Evolutionary conservation across 1,140 invertebrate genomes (phyloP).

Genomic region (Pseudomyrmex sp.): DNA sequence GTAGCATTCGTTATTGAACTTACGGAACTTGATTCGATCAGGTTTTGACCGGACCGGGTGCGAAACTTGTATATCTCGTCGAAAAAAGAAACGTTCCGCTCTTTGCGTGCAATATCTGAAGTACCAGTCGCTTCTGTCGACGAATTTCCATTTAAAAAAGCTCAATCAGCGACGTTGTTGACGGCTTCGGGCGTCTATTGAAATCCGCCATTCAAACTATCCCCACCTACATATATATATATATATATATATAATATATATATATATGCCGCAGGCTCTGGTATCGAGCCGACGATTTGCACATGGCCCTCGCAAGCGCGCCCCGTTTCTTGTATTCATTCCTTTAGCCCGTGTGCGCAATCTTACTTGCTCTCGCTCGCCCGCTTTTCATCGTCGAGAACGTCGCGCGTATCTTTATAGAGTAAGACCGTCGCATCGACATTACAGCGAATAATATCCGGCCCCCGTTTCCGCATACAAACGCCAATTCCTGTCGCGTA

Average conservation of each 20-base stretch:
- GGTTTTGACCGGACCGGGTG: neutral
- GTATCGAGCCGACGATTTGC: constrained; percentile 25
- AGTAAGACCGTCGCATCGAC: neutral
- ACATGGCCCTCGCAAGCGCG: neutral
- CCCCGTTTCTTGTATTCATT: neutral
- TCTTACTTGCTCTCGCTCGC: constrained; percentile 22
- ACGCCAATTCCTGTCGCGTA: neutral
- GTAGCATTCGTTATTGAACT: neutral
- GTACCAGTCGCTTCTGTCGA: neutral
- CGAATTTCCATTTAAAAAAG: constrained; percentile 52
- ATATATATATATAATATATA: no score
- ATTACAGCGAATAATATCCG: constrained; percentile 22
- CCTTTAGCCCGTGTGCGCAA: neutral
- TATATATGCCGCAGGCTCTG: neutral
- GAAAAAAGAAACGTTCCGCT: neutral
- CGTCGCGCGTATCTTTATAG: neutral
- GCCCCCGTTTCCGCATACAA: neutral
- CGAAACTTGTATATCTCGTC: neutral
- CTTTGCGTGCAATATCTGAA: constrained; percentile 16
- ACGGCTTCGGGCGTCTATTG: constrained; percentile 10
- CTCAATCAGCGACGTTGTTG: constrained; percentile 36
- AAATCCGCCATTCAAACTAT: constrained; percentile 22
- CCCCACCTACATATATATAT: neutral
- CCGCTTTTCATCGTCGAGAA: constrained; percentile 15
- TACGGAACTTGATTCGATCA: neutral